Percentiles rank a stretch among this genome's conserved stretches.
phyloP scores from a whole-genome alignment of 2,888 invertebrate genomes.

The Phyllotreta striolata region DNA sequence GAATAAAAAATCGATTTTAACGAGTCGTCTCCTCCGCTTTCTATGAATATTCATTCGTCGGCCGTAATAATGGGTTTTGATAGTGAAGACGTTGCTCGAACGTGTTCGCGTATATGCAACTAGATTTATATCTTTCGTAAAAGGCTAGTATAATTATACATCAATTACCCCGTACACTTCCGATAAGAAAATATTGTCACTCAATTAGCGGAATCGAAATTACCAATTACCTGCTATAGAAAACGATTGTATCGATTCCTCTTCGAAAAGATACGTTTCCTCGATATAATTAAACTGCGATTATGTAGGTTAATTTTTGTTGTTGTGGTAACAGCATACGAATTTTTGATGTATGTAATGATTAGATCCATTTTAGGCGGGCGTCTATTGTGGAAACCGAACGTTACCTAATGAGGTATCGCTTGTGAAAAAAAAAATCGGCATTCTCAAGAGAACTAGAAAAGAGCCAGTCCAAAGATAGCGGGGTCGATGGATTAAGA shows the following conservation, averaged over 20 bases:
- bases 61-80: conserved; percentile 30
- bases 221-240: too few species aligned
- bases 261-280: too few species aligned
- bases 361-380: conserved; percentile 9
- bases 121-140: conserved; percentile 31
- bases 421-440: conserved; percentile 23
- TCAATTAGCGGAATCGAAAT: conserved; percentile 20
- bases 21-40: conserved; percentile 33
- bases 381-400: conserved; percentile 16
- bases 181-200: conserved; percentile 32
- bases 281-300: too few species aligned
- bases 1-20: conserved; percentile 26
- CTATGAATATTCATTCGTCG: conserved; percentile 31
- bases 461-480: conserved; percentile 17
- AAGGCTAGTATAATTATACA: conserved; percentile 25
- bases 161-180: conserved; percentile 17
- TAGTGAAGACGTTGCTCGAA: conserved; percentile 27
- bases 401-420: conserved; percentile 27
- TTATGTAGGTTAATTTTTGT: too few species aligned
- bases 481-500: conserved; percentile 41
- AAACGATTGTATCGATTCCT: too few species aligned
- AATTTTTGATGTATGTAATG: neutral
- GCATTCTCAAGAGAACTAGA: conserved; percentile 24
- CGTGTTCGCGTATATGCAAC: conserved; percentile 24
- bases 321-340: too few species aligned